Evolutionary conservation across 2,888 invertebrate species (phyloP).

Genomic region (Mythimna albipuncta): DNA sequence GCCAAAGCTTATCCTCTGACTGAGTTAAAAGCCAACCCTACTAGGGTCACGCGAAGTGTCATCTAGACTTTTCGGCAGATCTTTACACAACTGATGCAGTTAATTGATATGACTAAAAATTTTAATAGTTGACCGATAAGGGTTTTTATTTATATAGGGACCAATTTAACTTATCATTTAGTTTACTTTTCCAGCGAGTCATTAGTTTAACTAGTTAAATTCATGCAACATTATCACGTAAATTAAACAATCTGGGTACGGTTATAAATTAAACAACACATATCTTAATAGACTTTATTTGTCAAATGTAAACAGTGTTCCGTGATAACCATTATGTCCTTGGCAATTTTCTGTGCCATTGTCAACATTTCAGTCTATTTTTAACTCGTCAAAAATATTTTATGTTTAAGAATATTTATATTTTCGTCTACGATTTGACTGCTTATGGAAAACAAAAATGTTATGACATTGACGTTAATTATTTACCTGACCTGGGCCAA

Average conservation of each 20-base stretch:
- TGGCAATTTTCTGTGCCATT: constrained; percentile 14
- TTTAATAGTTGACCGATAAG: too few relatives aligned
- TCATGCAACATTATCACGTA: constrained; percentile 21
- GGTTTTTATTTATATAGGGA: background rate
- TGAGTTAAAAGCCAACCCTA: too few relatives aligned
- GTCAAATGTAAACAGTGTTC: constrained; percentile 13
- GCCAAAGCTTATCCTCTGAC: too few relatives aligned
- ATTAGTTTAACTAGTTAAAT: constrained; percentile 11
- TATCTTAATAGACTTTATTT: constrained; percentile 31
- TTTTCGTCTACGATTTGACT: background rate
- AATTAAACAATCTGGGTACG: constrained; percentile 7
- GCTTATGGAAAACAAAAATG: background rate
- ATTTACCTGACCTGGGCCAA: background rate
- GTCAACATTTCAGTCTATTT: constrained; percentile 9
- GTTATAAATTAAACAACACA: constrained; percentile 19
- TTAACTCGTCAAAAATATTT: constrained; percentile 2
- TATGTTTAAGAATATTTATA: background rate
- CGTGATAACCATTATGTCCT: background rate
- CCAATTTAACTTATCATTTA: background rate
- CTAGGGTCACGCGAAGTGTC: too few relatives aligned
- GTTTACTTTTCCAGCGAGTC: constrained; percentile 3
- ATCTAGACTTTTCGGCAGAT: too few relatives aligned
- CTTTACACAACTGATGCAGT: too few relatives aligned
- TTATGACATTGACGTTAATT: background rate
- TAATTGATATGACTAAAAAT: too few relatives aligned